Conservation (phyloP, 2,113 vertebrate genomes). For the Amblyornis subalaris region DNA sequence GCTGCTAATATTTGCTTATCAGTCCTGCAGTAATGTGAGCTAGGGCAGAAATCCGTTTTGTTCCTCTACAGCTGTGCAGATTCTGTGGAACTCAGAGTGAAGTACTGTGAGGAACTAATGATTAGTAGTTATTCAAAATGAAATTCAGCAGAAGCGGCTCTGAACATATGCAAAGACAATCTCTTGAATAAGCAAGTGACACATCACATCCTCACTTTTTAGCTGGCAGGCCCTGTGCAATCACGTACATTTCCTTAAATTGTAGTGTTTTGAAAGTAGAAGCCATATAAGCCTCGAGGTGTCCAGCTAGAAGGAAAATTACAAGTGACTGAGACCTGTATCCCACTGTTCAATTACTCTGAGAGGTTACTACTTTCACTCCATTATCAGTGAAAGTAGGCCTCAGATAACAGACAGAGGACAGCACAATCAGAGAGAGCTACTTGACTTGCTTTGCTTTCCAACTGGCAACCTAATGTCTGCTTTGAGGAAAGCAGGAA, state of each 20-base stretch:
- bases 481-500: not conserved
- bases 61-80: not conserved
- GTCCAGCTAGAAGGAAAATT: not conserved
- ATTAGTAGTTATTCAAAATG: not conserved
- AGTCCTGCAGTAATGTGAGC: not conserved
- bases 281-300: not conserved
- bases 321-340: not conserved
- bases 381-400: not conserved
- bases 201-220: not conserved
- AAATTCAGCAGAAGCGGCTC: not conserved
- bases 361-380: not conserved
- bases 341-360: not conserved
- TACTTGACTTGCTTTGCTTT: not conserved
- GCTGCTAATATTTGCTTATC: not conserved
- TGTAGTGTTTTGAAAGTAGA: not conserved
- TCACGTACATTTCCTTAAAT: not conserved
- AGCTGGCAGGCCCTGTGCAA: not conserved
- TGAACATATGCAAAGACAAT: not conserved
- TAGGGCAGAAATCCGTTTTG: not conserved
- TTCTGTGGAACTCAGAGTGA: not conserved
- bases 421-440: not conserved
- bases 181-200: not conserved
- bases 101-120: not conserved
- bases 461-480: not conserved
- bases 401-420: not conserved